These are phyloP conservation scores for Tragelaphus scriptus DNA, from an alignment of 2,113 vertebrate genomes.

Conservation along the genomic window DNA sequence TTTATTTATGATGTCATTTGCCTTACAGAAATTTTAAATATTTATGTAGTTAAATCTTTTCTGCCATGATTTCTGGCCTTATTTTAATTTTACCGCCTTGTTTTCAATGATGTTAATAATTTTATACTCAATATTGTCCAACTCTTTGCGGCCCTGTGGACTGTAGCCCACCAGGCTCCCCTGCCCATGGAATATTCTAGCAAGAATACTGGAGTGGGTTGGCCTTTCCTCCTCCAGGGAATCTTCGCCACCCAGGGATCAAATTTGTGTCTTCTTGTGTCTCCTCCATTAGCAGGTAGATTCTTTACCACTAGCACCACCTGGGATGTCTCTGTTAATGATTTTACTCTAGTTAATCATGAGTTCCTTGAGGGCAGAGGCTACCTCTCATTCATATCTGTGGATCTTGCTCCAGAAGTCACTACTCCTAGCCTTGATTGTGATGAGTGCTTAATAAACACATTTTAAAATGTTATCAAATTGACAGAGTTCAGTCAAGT, in stretches of 20 bases:
- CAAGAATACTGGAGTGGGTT: neutral
- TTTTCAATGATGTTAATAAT: slow-evolving; percentile 29
- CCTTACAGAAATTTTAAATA: slow-evolving; percentile 25
- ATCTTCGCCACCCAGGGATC: neutral
- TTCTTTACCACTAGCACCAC: neutral
- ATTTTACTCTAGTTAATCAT: slow-evolving; percentile 22
- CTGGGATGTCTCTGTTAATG: neutral
- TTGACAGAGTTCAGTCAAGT: neutral
- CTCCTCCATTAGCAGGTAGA: neutral
- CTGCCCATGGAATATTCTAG: neutral
- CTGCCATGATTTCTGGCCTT: neutral
- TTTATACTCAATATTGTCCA: neutral
- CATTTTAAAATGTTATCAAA: slow-evolving; percentile 21
- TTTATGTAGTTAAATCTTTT: neutral
- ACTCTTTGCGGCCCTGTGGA: neutral
- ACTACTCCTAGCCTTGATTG: neutral
- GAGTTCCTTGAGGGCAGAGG: neutral
- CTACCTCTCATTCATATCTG: neutral
- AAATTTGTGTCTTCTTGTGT: neutral
- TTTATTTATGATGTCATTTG: slow-evolving; percentile 31
- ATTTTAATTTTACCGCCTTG: slow-evolving; percentile 17
- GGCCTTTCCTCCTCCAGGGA: neutral
- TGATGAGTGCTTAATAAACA: slow-evolving; percentile 17
- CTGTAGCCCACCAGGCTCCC: neutral
- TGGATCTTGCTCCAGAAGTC: neutral